Base-by-base conservation (phyloP, 1,140 invertebrate genomes). In the Amyelois transitella region DNA sequence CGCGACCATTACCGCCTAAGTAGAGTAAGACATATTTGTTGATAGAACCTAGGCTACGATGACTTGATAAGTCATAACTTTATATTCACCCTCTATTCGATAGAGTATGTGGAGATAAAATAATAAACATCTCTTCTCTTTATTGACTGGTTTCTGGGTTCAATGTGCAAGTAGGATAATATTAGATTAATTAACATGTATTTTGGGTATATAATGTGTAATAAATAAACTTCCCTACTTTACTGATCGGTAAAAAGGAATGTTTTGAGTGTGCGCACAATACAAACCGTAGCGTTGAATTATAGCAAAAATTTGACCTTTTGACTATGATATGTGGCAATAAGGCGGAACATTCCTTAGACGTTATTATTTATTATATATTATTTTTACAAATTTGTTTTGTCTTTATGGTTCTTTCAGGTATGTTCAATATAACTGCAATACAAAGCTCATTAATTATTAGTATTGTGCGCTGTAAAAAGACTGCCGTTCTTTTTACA, bases 1-100 rank as follows among this genome's bases (percentile, higher is more conserved):
- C 32, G 69, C 77, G 2, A 49, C 61, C 2, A 56, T 70, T 48
- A 48, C 45, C 19, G 20, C 20, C 18, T 48, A 48, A 48, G n/a
- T 38, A 38, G 8, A 14, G 5, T 38, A 38, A 38, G 32, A 38
- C 17, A 38, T 14, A 38, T 38, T 38, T 38, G 32, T 38, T 38
- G 8, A 38, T 38, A 38, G 32, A 38, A 38, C 7, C 32, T 38
- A 38, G 32, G 32, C 32, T 38, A 38, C 1, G n/a, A 38, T 38
- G 2, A 6, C n/a, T 38, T 38, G 12, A 38, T 14, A 38, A n/a
- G n/a, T n/a, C 12, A 38, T 38, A 1, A 8, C 2, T 14, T 14
- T 38, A n/a, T 38, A 38, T 38, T 38, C 1, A 2, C 17, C 10
- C 5, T 8, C 17, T 38, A 2, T 14, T 14, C n/a, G 32, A 38